A percentile compares a stretch with the other conserved stretches of the same genome.
Evolutionary conservation across 2,113 vertebrate genomes (phyloP).

Genomic region (Gymnogyps californianus): DNA sequence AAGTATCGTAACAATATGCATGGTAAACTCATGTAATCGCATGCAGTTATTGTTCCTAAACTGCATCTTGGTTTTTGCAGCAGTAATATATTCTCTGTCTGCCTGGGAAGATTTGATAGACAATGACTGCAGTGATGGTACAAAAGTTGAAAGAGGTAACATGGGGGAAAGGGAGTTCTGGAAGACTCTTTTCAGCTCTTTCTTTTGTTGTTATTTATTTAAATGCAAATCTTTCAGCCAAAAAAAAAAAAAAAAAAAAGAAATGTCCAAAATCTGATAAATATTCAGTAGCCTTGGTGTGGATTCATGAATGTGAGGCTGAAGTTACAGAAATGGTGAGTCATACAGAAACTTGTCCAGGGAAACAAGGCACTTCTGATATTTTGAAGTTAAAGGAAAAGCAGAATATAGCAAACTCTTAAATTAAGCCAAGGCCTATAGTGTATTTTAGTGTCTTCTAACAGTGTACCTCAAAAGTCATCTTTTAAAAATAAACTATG

Average conservation of each 20-base stretch:
- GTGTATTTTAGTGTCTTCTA: not conserved
- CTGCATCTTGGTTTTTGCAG: not conserved
- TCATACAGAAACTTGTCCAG: not conserved
- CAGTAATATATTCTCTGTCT: not conserved
- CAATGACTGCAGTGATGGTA: not conserved
- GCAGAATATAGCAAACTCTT: not conserved
- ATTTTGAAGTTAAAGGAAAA: not conserved
- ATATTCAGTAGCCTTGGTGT: slow-evolving; percentile 11
- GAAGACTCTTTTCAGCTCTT: slow-evolving; percentile 3
- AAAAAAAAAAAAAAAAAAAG: not conserved
- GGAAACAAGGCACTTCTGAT: not conserved
- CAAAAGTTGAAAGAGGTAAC: not conserved
- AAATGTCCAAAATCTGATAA: not conserved
- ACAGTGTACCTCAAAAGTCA: not conserved
- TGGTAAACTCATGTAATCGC: not conserved
- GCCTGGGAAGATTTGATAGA: slow-evolving; percentile 30
- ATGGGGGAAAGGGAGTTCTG: not conserved
- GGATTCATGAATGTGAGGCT: not conserved
- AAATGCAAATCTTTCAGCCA: slow-evolving; percentile 20
- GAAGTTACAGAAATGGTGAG: not conserved
- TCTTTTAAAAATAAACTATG: not conserved
- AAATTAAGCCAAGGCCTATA: not conserved
- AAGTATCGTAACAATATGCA: not conserved
- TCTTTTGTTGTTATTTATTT: slow-evolving; percentile 45
- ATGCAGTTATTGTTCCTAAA: not conserved